These are phyloP conservation scores for Scaptomyza caliginosa DNA, from an alignment of 2,888 invertebrate genomes.

Conservation along the genomic window DNA sequence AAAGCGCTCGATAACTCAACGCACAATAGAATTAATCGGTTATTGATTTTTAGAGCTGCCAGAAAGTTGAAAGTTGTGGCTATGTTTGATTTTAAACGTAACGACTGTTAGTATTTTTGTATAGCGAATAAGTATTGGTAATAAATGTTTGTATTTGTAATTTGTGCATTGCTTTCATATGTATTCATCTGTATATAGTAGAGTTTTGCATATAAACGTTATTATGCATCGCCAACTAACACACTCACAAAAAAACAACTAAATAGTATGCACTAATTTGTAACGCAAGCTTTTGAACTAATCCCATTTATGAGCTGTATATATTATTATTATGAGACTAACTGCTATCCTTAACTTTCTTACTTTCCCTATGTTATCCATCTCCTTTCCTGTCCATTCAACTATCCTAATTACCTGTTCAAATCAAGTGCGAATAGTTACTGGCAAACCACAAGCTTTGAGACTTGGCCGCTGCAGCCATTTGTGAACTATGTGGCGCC, in stretches of 20 bases:
- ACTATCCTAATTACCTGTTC: slow-evolving; percentile 24
- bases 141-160: slow-evolving; percentile 70
- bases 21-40: neutral
- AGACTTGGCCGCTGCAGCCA: slow-evolving; percentile 75
- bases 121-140: slow-evolving; percentile 62
- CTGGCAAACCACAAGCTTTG: slow-evolving; percentile 79
- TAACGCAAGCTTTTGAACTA: slow-evolving; percentile 9
- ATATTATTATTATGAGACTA: slow-evolving; percentile 48
- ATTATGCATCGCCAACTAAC: slow-evolving; percentile 30
- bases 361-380: slow-evolving; percentile 37
- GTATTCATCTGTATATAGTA: slow-evolving; percentile 32
- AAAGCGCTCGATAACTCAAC: neutral
- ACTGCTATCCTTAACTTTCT: slow-evolving; percentile 64
- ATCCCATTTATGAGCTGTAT: slow-evolving; percentile 32
- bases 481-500: slow-evolving; percentile 25
- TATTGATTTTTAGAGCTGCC: slow-evolving; percentile 20
- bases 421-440: slow-evolving; percentile 48
- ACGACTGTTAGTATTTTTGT: slow-evolving; percentile 64
- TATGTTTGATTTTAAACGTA: slow-evolving; percentile 47
- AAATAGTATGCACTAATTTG: slow-evolving; percentile 22
- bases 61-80: slow-evolving; percentile 22
- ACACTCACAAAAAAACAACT: slow-evolving; percentile 8
- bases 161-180: slow-evolving; percentile 56
- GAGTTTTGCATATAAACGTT: slow-evolving; percentile 11
- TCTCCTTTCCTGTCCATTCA: slow-evolving; percentile 27